Evolutionary conservation across 2,113 vertebrate species (phyloP), one percentile per base, ranked within the genome.

Genomic region (Lampris incognitus): DNA sequence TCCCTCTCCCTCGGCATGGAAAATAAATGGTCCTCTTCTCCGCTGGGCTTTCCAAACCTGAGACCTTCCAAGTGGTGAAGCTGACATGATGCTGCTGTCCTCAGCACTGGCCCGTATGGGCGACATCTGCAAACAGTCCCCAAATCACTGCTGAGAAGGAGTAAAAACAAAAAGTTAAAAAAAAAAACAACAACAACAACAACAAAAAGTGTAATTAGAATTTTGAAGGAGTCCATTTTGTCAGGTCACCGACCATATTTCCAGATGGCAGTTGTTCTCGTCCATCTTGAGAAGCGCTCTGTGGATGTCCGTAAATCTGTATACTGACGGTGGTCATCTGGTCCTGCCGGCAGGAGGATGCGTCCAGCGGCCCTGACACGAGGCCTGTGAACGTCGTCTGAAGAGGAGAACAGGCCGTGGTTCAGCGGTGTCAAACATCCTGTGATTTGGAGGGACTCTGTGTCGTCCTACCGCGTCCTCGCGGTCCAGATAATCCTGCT

Each of bases 111-210:
- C 70, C 78, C 52, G 67, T 67, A 58, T 73, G 66, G 83, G 72
- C 55, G 62, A 84, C 84, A 92, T 90, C 87, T 91, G 87, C 78
- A 72, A 90, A 63, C 65, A 81, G 79, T 92, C 89, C 89, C 68
- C 69, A 87, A 72, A 78, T 87, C 79, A 48, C 51, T 8, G 62
- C 75, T 58, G 39, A 78, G 62, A 66, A 57, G 64, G 64, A 63
- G 40, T n/a, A 64, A 64, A 65, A 10, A 52, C 67, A 38, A 39
- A 36, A 1, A 13, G 54, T 55, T 63, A 62, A 24, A 24, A 24
- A 24, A 24, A 24, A 24, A 24, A 24, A 24, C 24, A 24, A 24
- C 72, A 42, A 24, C 24, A 24, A 24, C 72, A 42, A 4, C 48
- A 9, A 49, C 24, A 24, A 24, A 24, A 24, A 24, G 24, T 24